Conservation (phyloP, 2,113 vertebrate genomes). For the Bambusicola thoracicus region DNA sequence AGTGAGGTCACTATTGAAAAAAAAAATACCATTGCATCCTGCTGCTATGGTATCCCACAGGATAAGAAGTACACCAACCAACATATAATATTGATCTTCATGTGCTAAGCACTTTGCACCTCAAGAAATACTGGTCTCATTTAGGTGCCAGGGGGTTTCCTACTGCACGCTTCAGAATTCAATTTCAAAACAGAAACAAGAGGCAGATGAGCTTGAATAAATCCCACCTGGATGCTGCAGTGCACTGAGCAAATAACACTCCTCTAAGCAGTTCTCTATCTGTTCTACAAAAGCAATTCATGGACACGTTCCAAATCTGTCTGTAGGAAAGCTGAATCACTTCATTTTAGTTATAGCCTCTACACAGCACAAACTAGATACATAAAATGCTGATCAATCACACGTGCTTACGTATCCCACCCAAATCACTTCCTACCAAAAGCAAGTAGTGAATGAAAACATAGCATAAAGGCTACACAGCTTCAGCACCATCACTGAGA, state of each 20-base stretch:
- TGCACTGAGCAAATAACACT: not conserved
- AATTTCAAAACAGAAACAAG: not conserved
- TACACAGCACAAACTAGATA: not conserved
- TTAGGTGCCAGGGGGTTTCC: not conserved
- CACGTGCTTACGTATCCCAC: not conserved
- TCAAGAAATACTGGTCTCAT: not conserved
- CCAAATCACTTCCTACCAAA: not conserved
- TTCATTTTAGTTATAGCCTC: not conserved
- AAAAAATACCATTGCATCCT: fast-evolving
- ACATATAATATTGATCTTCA: not conserved
- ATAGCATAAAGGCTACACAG: fast-evolving
- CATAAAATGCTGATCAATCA: not conserved
- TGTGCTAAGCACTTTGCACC: not conserved
- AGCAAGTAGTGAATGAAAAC: not conserved
- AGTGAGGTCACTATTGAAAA: not conserved
- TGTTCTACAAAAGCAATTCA: conserved; percentile 9
- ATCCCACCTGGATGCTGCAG: not conserved
- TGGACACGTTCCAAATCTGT: not conserved
- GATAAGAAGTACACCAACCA: not conserved
- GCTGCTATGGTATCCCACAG: not conserved
- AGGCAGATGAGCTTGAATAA: not conserved
- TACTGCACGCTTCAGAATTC: not conserved
- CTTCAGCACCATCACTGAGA: not conserved
- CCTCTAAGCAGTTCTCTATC: not conserved
- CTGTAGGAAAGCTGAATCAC: not conserved